These are phyloP conservation scores for Danio choprae DNA, from an alignment of 2,797 vertebrate species.

Conservation along the genomic window DNA sequence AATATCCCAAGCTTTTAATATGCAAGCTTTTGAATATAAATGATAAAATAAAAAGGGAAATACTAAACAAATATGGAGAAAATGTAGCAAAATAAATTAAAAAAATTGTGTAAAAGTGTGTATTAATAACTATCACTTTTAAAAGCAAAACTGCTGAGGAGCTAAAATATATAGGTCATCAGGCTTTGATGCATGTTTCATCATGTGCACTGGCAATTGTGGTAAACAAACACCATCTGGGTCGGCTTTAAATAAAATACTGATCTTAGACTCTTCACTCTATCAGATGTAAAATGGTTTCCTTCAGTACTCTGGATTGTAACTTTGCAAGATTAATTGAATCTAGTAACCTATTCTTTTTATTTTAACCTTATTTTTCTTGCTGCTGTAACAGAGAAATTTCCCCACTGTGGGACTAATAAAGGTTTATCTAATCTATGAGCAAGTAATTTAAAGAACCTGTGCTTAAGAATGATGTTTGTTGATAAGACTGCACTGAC, in stretches of 20 bases:
- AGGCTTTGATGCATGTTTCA: not conserved
- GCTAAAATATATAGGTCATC: constrained; percentile 16
- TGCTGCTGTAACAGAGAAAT: no score
- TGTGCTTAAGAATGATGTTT: not conserved
- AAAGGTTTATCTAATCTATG: no score
- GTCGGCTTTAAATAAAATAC: constrained; percentile 22
- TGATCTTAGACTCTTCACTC: not conserved
- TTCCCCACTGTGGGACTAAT: no score
- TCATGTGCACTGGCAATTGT: constrained; percentile 28
- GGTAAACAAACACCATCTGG: constrained; percentile 33
- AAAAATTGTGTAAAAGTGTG: no score
- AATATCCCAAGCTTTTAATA: constrained; percentile 29
- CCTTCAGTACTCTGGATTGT: not conserved
- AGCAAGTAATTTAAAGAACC: not conserved
- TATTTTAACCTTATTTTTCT: no score
- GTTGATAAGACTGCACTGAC: not conserved
- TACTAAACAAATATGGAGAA: no score
- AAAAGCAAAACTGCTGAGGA: constrained; percentile 1
- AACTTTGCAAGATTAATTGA: no score
- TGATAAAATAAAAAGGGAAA: not conserved
- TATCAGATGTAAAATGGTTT: constrained; percentile 2
- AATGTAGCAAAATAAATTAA: no score
- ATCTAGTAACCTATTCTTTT: no score
- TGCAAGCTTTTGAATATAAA: not conserved
- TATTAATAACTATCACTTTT: not conserved